phyloP scores from a whole-genome alignment of 2,888 invertebrate species.

The Pandemis heparana region DNA sequence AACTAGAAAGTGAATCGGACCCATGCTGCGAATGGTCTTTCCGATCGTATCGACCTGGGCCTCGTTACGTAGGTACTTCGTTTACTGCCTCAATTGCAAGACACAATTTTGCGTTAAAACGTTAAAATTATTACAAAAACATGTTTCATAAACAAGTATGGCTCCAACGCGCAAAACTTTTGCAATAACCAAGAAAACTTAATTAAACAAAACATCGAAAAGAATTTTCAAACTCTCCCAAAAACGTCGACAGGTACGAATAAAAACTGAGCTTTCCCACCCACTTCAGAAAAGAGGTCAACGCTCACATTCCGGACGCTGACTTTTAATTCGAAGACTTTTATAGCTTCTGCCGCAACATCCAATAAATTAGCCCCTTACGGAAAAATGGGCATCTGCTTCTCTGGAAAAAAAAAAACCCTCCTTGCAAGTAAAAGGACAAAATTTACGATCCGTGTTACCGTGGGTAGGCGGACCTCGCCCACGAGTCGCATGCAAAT shows the following conservation, averaged over 20 bases:
- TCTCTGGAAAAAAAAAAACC: slow-evolving; percentile 72
- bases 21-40: slow-evolving; percentile 72
- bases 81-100: slow-evolving; percentile 77
- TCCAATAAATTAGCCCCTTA: slow-evolving; percentile 81
- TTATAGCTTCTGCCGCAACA: slow-evolving; percentile 74
- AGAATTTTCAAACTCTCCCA: slow-evolving; percentile 40
- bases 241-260: slow-evolving; percentile 45
- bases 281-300: slow-evolving; percentile 61
- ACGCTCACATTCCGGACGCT: slow-evolving; percentile 65
- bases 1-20: slow-evolving; percentile 79
- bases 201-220: slow-evolving; percentile 39
- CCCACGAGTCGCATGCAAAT: slow-evolving; percentile 83
- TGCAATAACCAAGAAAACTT: slow-evolving; percentile 37
- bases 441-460: slow-evolving; percentile 83
- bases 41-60: slow-evolving; percentile 74
- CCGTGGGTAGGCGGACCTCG: slow-evolving; percentile 79
- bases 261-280: slow-evolving; percentile 51
- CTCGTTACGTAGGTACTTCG: slow-evolving; percentile 75
- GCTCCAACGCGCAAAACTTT: slow-evolving; percentile 23
- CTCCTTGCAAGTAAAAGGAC: slow-evolving; percentile 81
- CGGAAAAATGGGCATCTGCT: slow-evolving; percentile 82
- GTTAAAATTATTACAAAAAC: slow-evolving; percentile 8
- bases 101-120: slow-evolving; percentile 58
- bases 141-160: neutral
- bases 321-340: slow-evolving; percentile 76